Evolutionary conservation across 1,140 invertebrate species (phyloP).

Genomic region (Nebria ingens): DNA sequence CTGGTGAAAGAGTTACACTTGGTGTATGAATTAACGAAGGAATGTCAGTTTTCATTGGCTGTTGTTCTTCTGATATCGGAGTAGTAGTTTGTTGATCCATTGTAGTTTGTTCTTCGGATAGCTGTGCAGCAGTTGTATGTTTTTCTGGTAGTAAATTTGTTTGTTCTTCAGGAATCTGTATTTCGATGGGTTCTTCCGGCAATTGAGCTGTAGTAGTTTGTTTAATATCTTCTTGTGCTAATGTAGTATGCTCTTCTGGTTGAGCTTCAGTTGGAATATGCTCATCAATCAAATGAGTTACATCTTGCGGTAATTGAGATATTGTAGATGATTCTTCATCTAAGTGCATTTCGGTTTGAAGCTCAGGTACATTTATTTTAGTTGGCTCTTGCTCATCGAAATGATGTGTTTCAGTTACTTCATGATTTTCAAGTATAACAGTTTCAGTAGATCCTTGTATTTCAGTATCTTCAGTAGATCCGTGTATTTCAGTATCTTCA

Average conservation of each 20-base stretch:
- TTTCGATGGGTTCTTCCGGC: conserved; percentile 2
- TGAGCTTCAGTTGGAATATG: conserved; percentile 14
- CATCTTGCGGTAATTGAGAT: no score
- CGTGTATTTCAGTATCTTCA: conserved; percentile 17
- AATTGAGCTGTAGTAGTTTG: neutral
- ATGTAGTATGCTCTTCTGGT: conserved; percentile 8
- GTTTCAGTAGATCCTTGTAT: conserved; percentile 13
- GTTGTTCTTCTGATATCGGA: conserved; percentile 14
- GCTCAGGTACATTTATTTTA: no score
- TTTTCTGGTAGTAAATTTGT: conserved; percentile 14
- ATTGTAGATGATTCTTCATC: no score
- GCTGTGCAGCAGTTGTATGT: conserved; percentile 13
- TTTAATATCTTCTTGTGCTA: neutral
- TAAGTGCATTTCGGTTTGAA: no score
- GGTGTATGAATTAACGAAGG: no score
- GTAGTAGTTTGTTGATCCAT: conserved; percentile 3
- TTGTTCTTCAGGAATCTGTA: neutral
- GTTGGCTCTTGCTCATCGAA: no score
- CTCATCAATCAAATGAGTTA: no score
- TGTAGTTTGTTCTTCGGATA: conserved; percentile 11
- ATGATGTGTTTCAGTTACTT: no score
- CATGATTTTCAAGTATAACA: conserved; percentile 2
- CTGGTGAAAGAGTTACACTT: no score
- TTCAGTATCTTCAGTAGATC: conserved; percentile 11
- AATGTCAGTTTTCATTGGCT: conserved; percentile 2